Percentiles rank a stretch among this genome's conserved stretches.
These are phyloP conservation scores for Avahi laniger DNA, from an alignment of 2,797 vertebrate genomes.

Conservation along the genomic window DNA sequence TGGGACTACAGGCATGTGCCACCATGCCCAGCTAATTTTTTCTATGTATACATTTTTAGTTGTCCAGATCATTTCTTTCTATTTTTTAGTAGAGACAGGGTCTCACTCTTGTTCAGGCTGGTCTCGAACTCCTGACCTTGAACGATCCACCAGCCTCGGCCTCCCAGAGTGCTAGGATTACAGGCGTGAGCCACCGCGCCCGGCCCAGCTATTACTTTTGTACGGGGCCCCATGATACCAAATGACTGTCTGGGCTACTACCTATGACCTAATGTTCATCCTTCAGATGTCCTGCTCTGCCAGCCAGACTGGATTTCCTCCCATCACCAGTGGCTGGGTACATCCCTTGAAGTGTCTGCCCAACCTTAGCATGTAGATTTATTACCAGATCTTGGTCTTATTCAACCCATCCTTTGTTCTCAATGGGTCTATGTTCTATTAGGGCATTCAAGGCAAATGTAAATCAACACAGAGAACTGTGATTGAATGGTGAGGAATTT, in stretches of 20 bases:
- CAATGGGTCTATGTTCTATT: background rate
- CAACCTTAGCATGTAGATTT: background rate
- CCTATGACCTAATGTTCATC: background rate
- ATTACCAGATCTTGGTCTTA: background rate
- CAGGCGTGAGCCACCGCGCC: no score
- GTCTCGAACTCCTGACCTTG: no score
- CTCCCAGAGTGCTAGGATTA: no score
- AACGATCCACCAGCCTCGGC: no score
- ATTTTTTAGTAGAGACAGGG: no score
- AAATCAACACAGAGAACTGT: background rate
- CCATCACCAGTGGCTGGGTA: background rate
- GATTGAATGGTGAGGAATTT: background rate
- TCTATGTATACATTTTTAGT: no score
- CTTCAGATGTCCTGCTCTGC: background rate
- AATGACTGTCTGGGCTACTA: background rate
- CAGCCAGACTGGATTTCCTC: background rate
- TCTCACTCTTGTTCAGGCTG: no score
- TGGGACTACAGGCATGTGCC: no score
- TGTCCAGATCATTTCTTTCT: no score
- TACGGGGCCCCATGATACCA: background rate
- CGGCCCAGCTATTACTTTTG: no score
- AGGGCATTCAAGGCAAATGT: background rate
- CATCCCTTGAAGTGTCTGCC: background rate
- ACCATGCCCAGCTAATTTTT: no score
- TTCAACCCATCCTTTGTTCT: background rate